A percentile compares a stretch with the other conserved stretches of the same genome.
These are phyloP conservation scores for Limenitis camilla DNA, from an alignment of 2,888 invertebrate genomes.

Conservation along the genomic window DNA sequence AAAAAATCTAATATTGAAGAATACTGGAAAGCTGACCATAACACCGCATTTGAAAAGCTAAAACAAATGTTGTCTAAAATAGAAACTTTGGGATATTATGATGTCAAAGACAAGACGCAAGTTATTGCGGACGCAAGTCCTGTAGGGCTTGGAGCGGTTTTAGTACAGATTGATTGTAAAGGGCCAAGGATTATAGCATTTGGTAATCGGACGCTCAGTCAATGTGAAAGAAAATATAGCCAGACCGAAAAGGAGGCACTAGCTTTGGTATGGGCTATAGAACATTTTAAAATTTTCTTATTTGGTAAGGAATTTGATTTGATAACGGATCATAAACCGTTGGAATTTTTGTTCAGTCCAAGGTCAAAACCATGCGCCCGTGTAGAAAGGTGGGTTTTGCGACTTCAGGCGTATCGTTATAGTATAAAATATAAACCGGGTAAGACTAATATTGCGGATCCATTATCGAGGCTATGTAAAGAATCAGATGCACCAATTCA, in stretches of 20 bases:
- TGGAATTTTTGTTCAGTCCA: constrained; percentile 36
- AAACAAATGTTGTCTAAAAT: too few species aligned
- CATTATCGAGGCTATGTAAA: too few species aligned
- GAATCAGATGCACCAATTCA: too few species aligned
- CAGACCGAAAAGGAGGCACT: constrained; percentile 30
- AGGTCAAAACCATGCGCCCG: constrained; percentile 36
- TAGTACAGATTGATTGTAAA: constrained; percentile 10
- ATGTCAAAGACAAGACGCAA: too few species aligned
- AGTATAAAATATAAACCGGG: not conserved
- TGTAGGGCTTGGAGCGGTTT: too few species aligned
- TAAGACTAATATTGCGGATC: too few species aligned
- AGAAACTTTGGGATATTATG: too few species aligned
- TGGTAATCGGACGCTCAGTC: constrained; percentile 19
- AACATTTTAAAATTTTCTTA: constrained; percentile 28
- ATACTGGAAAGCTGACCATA: too few species aligned
- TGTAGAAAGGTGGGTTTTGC: not conserved
- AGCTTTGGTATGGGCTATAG: constrained; percentile 6
- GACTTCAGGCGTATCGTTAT: not conserved
- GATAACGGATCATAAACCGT: constrained; percentile 37
- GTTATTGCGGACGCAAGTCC: too few species aligned
- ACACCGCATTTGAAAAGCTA: too few species aligned
- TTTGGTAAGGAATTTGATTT: constrained; percentile 33
- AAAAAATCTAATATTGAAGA: too few species aligned
- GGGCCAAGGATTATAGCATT: constrained; percentile 26
- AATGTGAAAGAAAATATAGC: constrained; percentile 22